A percentile compares a stretch with the other conserved stretches of the same genome.
These are phyloP conservation scores for Holothuria glaberrima DNA, from an alignment of 35 echinoderm and acorn worm genomes.

Conservation along the genomic window DNA sequence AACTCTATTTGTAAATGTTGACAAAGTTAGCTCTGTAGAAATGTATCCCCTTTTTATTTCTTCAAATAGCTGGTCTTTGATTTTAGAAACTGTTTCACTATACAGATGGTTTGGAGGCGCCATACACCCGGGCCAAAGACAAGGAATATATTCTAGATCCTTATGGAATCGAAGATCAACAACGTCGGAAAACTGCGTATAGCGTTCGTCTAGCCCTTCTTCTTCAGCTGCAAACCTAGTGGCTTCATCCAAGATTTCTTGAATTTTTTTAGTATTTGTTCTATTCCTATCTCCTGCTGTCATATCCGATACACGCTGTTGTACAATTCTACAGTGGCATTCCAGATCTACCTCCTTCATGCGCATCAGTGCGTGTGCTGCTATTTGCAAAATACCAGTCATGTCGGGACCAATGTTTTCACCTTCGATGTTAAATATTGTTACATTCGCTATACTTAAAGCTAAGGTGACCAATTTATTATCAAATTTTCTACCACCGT, in stretches of 20 bases:
- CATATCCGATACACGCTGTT: conserved; percentile 11
- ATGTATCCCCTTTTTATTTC: neutral
- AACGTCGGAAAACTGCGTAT: neutral
- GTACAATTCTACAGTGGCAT: conserved; percentile 16
- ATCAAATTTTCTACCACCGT: neutral
- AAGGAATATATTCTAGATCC: neutral
- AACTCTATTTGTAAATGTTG: neutral
- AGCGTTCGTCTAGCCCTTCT: neutral
- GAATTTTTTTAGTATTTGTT: neutral
- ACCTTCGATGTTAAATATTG: conserved; percentile 31
- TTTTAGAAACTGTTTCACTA: neutral
- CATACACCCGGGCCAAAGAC: conserved; percentile 10
- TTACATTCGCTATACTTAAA: conserved; percentile 1
- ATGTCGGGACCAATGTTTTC: conserved; percentile 20
- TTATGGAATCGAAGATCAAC: neutral
- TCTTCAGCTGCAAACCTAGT: conserved; percentile 14
- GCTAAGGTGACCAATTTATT: conserved; percentile 38
- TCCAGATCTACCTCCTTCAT: conserved; percentile 46
- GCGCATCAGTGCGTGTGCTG: conserved; percentile 15
- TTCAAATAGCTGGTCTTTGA: neutral
- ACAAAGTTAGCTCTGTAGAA: neutral
- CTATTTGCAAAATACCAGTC: conserved; percentile 24
- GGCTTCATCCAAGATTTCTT: neutral
- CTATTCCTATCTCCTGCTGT: conserved; percentile 14
- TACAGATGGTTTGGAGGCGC: conserved; percentile 25